phyloP scores from a whole-genome alignment of 2,113 vertebrate genomes.

The Cyanistes caeruleus region DNA sequence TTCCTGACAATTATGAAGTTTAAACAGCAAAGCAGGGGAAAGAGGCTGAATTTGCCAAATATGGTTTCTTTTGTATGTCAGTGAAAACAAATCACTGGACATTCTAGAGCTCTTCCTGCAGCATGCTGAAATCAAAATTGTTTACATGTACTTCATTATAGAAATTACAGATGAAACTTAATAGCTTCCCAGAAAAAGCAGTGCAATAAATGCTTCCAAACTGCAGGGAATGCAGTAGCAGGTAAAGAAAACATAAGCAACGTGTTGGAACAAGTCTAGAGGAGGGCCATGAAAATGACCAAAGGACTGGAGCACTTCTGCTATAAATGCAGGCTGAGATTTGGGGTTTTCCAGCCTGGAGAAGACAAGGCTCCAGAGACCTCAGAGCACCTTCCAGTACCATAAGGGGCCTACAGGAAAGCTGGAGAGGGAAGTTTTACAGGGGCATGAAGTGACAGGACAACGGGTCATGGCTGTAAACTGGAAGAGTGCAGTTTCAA shows the following conservation, averaged over 20 bases:
- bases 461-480: not conserved
- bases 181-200: not conserved
- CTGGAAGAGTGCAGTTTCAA: not conserved
- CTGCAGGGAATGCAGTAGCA: not conserved
- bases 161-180: not conserved
- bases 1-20: constrained; percentile 62
- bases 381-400: not conserved
- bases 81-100: constrained; percentile 20
- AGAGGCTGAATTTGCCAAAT: constrained; percentile 63
- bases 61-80: constrained; percentile 45
- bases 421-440: not conserved
- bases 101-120: not conserved
- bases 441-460: not conserved
- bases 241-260: not conserved
- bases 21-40: not conserved
- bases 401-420: not conserved
- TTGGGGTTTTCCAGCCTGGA: not conserved
- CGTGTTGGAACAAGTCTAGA: not conserved
- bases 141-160: not conserved
- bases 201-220: not conserved
- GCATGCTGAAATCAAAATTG: constrained; percentile 7
- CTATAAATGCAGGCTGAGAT: not conserved
- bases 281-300: not conserved
- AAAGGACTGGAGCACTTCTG: not conserved
- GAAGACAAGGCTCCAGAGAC: not conserved